Base-by-base conservation (phyloP, 2,888 invertebrate genomes). In the Diarsia dahlii region DNA sequence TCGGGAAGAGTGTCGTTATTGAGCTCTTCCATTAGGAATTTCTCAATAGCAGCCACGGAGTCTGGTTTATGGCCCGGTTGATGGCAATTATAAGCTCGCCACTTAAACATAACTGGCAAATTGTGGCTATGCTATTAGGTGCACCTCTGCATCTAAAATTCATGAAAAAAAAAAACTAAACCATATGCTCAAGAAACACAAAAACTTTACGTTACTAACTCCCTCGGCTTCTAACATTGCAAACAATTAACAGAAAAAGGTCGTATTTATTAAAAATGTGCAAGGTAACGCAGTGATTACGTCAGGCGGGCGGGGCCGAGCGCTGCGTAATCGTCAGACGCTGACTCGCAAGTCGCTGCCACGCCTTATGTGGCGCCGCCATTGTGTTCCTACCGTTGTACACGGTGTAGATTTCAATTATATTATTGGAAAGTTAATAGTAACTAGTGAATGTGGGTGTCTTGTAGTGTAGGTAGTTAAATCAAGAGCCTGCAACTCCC, bases 341-440 rank as follows among this genome's bases (percentile, higher is more conserved):
- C 93, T 95, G 96, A 96, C 96, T 94, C 88, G 96, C 95, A 93
- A 91, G 87, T 91, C 90, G 74, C 65, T 81, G 80, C 83, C 88
- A 81, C 88, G 88, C 86, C 87, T 82, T 71, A 74, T n/a, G 66
- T 58, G 87, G 87, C 89, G 89, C 89, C 87, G 74, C 73, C 76
- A 79, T 80, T 88, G 76, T 82, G 50, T 13, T 45, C 39, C 63
- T 58, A 54, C 62, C 76, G 48, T 66, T 80, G 68, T 73, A 78
- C 48, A 72, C 69, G 77, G 79, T 87, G 69, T 79, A 46, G 71
- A 54, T 82, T 79, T 68, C 78, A 79, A 79, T 79, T 82, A 68
- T 62, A 12, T 45, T 81, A 81, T 74, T 65, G 48, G 64, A 18
- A 46, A 56, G 34, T 63, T 76, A 46, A 50, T 75, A 50, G 56